Base-by-base conservation (phyloP, 2,888 invertebrate genomes). In the Carcina quercana region DNA sequence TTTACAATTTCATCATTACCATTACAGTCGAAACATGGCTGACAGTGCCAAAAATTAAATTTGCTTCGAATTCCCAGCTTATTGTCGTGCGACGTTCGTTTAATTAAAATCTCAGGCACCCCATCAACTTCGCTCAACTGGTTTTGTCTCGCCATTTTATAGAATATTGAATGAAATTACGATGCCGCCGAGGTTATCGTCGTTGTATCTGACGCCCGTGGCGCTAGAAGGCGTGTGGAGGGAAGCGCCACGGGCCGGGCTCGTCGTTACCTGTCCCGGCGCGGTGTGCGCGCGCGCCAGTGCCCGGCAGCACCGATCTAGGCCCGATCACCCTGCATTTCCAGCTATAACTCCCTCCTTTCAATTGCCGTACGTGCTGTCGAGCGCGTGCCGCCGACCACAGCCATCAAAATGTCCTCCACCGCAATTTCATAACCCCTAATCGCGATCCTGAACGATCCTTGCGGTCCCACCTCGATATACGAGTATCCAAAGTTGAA, bases 291-390 rank as follows among this genome's bases (percentile, higher is more conserved):
- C 67, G 70, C 69, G 67, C 25, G 15, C 24, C 15, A 24, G 10
- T 30, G 50, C 47, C 56, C 55, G 52, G 65, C 68, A 75, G 72
- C 71, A 61, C 53, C 70, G 66, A 75, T 74, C 64, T 69, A 53
- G 56, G 45, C 53, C 59, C 65, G 63, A 70, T 69, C 62, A 63
- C 64, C 64, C 57, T 49, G 52, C 59, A 74, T 75, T 78, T 73
- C 50, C 64, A 57, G 67, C 71, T 62, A 75, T 73, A 76, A 72
- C 68, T 67, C 60, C 65, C 71, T 61, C 52, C 69, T 75, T 80
- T 80, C 80, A 78, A 80, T 79, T 67, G 72, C 59, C 53, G 50
- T 59, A 63, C 72, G 73, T 72, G 71, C 71, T 63, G 59, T 52
- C 42, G 40, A 63, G 66, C 75, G 74, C 75, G 74, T 76, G 74